phyloP scores from a whole-genome alignment of 2,797 vertebrate genomes.

The Jordanella pulchra region DNA sequence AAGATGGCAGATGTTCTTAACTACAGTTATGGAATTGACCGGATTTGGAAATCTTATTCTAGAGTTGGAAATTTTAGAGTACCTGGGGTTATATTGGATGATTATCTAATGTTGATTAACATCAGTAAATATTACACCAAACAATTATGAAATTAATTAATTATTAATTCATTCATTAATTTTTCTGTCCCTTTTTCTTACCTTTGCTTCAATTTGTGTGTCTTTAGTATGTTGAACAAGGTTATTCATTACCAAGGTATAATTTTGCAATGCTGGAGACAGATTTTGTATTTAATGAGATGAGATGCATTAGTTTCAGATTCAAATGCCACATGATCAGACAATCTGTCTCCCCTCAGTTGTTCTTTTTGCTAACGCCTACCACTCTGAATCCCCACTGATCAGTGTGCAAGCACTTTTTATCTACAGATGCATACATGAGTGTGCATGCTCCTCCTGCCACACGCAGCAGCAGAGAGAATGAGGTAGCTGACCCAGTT shows the following conservation, averaged over 20 bases:
- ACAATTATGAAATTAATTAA: too few relatives aligned
- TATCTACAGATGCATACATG: slow-evolving; percentile 4
- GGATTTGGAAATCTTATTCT: too few relatives aligned
- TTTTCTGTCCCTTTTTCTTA: too few relatives aligned
- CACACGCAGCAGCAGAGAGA: slow-evolving; percentile 14
- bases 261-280: neutral
- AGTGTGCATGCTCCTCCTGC: slow-evolving; percentile 7
- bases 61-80: too few relatives aligned
- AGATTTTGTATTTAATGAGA: neutral
- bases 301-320: neutral
- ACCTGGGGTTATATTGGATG: too few relatives aligned
- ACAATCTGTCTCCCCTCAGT: slow-evolving; percentile 20
- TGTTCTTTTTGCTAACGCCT: slow-evolving; percentile 20
- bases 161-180: too few relatives aligned
- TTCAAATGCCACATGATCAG: neutral
- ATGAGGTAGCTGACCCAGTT: slow-evolving; percentile 54
- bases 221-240: too few relatives aligned
- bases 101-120: too few relatives aligned
- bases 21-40: too few relatives aligned
- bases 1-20: neutral
- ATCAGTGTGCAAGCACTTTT: slow-evolving; percentile 16
- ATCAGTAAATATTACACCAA: too few relatives aligned
- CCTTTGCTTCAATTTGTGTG: too few relatives aligned
- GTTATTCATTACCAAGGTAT: too few relatives aligned
- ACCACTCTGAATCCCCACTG: slow-evolving; percentile 28